A percentile compares a stretch with the other conserved stretches of the same genome.
These are phyloP conservation scores for Leguminivora glycinivorella DNA, from an alignment of 1,140 invertebrate genomes.

Conservation along the genomic window DNA sequence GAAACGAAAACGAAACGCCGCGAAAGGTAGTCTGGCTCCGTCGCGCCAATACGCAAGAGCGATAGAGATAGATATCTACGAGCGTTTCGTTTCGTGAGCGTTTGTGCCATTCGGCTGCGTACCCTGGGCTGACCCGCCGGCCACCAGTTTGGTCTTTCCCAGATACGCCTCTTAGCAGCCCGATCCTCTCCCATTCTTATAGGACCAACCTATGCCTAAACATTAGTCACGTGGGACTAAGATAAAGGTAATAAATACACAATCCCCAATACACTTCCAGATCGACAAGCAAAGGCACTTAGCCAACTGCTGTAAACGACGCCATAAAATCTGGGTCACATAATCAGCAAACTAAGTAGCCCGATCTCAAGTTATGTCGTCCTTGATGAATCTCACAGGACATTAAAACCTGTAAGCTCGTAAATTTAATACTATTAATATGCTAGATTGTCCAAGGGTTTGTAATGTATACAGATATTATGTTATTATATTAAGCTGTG, in stretches of 20 bases:
- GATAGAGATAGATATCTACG: too few relatives aligned
- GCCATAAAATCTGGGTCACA: slow-evolving; percentile 3
- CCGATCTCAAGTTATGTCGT: background rate
- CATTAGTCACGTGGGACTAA: background rate
- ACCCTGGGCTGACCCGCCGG: too few relatives aligned
- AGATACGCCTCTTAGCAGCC: too few relatives aligned
- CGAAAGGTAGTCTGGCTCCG: too few relatives aligned
- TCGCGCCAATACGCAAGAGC: too few relatives aligned
- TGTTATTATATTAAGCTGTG: too few relatives aligned
- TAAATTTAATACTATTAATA: background rate
- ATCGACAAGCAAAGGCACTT: slow-evolving; percentile 2
- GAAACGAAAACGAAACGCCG: too few relatives aligned
- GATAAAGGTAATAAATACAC: background rate
- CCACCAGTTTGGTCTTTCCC: too few relatives aligned
- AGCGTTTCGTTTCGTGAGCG: too few relatives aligned
- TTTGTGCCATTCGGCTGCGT: too few relatives aligned
- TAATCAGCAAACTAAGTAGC: slow-evolving; percentile 4
- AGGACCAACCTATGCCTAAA: background rate
- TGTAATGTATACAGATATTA: background rate
- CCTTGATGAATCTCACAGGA: background rate
- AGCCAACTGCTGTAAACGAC: background rate
- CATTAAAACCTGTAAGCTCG: background rate
- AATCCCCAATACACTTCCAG: background rate
- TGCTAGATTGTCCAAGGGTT: background rate
- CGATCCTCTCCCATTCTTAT: too few relatives aligned